Conservation (phyloP, 2,888 invertebrate species). For the Dasysyrphus albostriatus region DNA sequence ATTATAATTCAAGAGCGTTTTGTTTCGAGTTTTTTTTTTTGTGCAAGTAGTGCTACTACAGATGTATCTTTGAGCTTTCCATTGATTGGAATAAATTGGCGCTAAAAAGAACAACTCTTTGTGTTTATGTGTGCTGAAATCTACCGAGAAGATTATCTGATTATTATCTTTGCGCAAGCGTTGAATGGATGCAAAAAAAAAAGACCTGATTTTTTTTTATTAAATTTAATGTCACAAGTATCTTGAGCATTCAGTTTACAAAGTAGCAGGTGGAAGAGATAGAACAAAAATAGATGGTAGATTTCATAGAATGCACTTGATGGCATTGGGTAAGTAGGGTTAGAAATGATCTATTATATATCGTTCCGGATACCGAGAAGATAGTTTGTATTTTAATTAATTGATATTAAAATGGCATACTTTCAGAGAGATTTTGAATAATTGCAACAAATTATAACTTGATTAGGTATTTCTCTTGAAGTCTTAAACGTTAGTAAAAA, state of each 20-base stretch:
- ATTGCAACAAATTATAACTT: too few relatives aligned
- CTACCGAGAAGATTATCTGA: constrained; percentile 48
- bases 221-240: not conserved
- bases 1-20: constrained; percentile 44
- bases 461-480: too few relatives aligned
- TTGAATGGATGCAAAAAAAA: constrained; percentile 12
- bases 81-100: constrained; percentile 57
- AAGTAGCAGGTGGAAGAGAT: constrained; percentile 5
- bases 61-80: constrained; percentile 38
- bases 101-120: constrained; percentile 52
- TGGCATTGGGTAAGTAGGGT: not conserved
- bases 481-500: too few relatives aligned
- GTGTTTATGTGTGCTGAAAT: constrained; percentile 22
- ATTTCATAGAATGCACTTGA: not conserved
- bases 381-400: not conserved
- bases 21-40: constrained; percentile 13
- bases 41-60: not conserved
- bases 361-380: not conserved
- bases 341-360: not conserved
- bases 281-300: not conserved
- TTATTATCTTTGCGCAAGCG: constrained; percentile 34
- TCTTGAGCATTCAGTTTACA: not conserved
- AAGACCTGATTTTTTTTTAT: not conserved
- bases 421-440: not conserved
- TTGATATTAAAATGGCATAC: not conserved